Base-by-base conservation (phyloP, 2,797 vertebrate species). In the Limosa lapponica region DNA sequence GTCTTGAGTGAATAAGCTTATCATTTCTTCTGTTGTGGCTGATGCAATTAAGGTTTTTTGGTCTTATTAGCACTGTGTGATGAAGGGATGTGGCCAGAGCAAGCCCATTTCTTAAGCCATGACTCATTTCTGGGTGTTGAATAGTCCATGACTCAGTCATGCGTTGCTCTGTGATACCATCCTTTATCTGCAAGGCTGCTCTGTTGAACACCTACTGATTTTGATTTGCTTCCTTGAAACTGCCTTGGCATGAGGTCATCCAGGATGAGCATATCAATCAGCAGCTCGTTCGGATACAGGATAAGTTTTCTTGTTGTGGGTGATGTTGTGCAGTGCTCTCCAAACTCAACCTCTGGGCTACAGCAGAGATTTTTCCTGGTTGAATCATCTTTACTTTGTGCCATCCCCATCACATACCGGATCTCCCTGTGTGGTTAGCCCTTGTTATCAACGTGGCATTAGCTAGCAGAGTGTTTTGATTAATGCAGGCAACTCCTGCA, bases 11-110 rank as follows among this genome's bases (percentile, higher is more conserved):
- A 54, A 54, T 25, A 43, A 28, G 48, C 23, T 72, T 30, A 25
- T n/a, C 0, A 0, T 77, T 88, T 51, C 32, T 24, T 80, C 17
- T 86, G n/a, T 65, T 0, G 0, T 32, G 82, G 43, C 71, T 91
- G 85, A 30, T 83, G 65, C 57, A 66, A 4, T 64, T 28, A 19
- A 11, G 5, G 32, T 9, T 37, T 55, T 66, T 72, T 80, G 15
- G 39, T 59, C 18, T 59, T 32, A 30, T 16, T 52, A 85, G 75
- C 86, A 32, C 28, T 7, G 0, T 6, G 24, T 30, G 88, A 30
- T 4, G 13, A 44, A 81, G 41, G 82, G 69, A 16, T 19, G 18
- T 57, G 90, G 69, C 77, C 54, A 51, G 64, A 71, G 55, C 27
- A 19, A 69, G 70, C 16, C 58, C 24, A 1, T 82, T 85, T 67